Percentiles rank a stretch among this genome's conserved stretches.
Conservation (phyloP, 2,888 invertebrate genomes). For the Tholera decimalis region DNA sequence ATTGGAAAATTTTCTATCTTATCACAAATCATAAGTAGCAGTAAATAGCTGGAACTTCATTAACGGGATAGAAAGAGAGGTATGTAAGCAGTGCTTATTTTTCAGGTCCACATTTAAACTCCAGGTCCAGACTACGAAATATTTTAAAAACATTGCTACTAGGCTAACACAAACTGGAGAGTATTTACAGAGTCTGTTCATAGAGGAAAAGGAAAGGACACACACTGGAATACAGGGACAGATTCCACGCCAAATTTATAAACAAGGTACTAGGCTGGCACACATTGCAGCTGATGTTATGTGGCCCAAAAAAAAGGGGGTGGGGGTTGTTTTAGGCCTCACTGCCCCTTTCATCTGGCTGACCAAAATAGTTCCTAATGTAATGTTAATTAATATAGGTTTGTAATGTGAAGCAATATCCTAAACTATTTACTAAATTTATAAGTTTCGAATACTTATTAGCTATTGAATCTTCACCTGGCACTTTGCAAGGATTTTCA, state of each 20-base stretch:
- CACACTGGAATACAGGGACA: slow-evolving; percentile 31
- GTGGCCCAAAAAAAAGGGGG: slow-evolving; percentile 14
- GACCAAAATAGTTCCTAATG: not conserved
- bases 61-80: not conserved
- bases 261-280: slow-evolving; percentile 46
- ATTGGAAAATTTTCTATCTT: not conserved
- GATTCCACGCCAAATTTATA: slow-evolving; percentile 42
- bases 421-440: not conserved
- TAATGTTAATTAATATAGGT: no score
- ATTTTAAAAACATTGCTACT: slow-evolving; percentile 48
- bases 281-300: slow-evolving; percentile 18
- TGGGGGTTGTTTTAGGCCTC: slow-evolving; percentile 2
- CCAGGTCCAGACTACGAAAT: slow-evolving; percentile 28
- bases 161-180: slow-evolving; percentile 43
- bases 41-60: not conserved
- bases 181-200: not conserved
- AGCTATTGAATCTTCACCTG: not conserved
- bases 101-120: slow-evolving; percentile 10
- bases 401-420: not conserved
- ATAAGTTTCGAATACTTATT: not conserved
- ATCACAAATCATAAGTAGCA: not conserved
- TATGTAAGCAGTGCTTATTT: not conserved
- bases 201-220: slow-evolving; percentile 1
- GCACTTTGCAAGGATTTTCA: not conserved
- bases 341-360: slow-evolving; percentile 6